Conservation (phyloP, 1,140 invertebrate species). For the Tribolium madens region DNA sequence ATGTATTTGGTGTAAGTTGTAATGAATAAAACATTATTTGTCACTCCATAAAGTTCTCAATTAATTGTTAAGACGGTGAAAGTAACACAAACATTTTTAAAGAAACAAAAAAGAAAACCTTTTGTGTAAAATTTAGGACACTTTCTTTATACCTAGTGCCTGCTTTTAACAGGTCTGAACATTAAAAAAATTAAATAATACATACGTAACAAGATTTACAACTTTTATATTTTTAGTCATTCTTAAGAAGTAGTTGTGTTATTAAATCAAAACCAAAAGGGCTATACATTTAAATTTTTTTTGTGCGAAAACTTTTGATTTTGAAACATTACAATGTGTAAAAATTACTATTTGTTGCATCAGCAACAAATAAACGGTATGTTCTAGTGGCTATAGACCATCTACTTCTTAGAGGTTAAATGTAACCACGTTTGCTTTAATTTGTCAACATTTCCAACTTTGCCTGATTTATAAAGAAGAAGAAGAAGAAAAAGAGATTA, state of each 20-base stretch:
- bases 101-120: background rate
- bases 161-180: background rate
- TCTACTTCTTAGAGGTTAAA: background rate
- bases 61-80: background rate
- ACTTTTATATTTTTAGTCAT: no score
- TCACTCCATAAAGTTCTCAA: background rate
- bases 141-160: background rate
- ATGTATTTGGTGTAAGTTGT: background rate
- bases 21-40: background rate
- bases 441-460: conserved; percentile 16
- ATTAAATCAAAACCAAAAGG: background rate
- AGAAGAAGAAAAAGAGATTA: background rate
- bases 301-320: no score
- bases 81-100: background rate
- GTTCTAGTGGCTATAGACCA: background rate
- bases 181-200: no score
- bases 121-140: background rate
- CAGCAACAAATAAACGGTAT: background rate
- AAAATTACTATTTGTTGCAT: background rate
- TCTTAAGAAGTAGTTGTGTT: no score
- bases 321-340: background rate
- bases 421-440: background rate
- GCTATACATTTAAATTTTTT: background rate
- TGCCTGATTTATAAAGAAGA: background rate
- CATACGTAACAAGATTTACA: no score